Base-by-base conservation (phyloP, 2,113 vertebrate genomes). In the Opisthocomus hoazin region DNA sequence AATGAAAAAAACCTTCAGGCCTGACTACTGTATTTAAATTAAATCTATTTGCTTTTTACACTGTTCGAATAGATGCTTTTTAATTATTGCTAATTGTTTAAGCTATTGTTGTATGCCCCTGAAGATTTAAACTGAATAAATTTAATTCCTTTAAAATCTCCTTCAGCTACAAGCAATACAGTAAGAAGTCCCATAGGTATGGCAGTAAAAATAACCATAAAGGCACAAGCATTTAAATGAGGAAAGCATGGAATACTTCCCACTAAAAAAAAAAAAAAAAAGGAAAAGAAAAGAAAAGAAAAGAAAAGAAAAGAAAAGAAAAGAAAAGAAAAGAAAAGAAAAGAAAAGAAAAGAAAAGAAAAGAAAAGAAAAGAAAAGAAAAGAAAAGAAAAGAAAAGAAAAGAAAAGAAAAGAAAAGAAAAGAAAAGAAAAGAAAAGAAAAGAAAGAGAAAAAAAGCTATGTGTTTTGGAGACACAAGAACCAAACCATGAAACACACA, bases 401-500 rank as follows among this genome's bases (percentile, higher is more conserved):
- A 11, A 18, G 3, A 6, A 34, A 27, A 27, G 3, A 43, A 4
- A 48, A 53, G n/a, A 36, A 76, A 39, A 65, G 32, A 64, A 80
- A 74, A 79, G 41, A 96, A 17, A 30, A 15, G 27, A 45, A 27
- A 17, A 86, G 64, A 79, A 41, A 50, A 39, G 29, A 22, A 27
- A 21, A 39, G 51, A 95, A 36, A 16, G 2, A 15, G 34, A n/a
- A 36, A 91, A 69, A 63, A 84, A 97, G 91, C 97, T 96, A 87
- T 96, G 66, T 97, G 95, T 97, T 98, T 98, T 97, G 98, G 97
- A 98, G 97, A 98, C 96, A 97, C 97, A 90, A 98, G 96, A 97
- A 98, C 95, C 97, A 98, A 98, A 98, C 97, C 97, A 97, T 95
- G 98, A 97, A 98, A 97, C 95, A 98, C 98, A 98, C 98, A 99